Conservation (phyloP, 2,888 invertebrate genomes). For the Congeria kusceri region DNA sequence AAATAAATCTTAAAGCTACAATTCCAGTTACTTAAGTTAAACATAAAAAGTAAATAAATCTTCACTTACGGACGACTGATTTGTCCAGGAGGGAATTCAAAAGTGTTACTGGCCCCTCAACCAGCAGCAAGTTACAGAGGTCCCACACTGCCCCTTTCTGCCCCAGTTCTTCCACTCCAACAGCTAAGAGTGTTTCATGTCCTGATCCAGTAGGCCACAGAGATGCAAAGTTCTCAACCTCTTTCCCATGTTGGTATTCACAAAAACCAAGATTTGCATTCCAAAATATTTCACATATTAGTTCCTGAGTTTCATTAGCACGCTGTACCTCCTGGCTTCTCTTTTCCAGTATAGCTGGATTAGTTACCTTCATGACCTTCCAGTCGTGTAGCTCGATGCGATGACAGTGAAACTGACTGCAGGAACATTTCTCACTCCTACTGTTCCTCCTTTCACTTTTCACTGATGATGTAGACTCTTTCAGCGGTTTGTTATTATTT, state of each 20-base stretch:
- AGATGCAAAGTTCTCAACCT: constrained; percentile 67
- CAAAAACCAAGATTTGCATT: constrained; percentile 72
- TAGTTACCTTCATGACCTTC: background rate
- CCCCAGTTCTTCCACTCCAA: constrained; percentile 55
- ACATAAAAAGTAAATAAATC: too few species aligned
- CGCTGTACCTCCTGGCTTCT: constrained; percentile 36
- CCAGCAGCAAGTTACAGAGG: constrained; percentile 70
- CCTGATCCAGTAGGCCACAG: constrained; percentile 71
- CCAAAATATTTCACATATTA: constrained; percentile 78
- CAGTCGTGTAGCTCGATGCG: constrained; percentile 14
- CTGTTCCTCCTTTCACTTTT: background rate
- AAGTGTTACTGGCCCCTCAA: constrained; percentile 73
- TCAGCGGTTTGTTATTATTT: background rate
- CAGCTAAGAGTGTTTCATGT: constrained; percentile 60
- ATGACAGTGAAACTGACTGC: constrained; percentile 50
- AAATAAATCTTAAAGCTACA: too few species aligned
- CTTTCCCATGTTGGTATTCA: constrained; percentile 71
- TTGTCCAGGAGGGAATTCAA: constrained; percentile 72
- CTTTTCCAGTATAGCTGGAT: constrained; percentile 2
- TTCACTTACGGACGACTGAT: constrained; percentile 63
- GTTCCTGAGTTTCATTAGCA: constrained; percentile 57
- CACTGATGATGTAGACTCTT: background rate
- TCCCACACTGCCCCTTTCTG: constrained; percentile 72
- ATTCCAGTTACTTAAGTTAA: too few species aligned
- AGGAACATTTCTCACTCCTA: constrained; percentile 28